Conservation (phyloP, 2,797 vertebrate species). For the Pipistrellus nathusii region DNA sequence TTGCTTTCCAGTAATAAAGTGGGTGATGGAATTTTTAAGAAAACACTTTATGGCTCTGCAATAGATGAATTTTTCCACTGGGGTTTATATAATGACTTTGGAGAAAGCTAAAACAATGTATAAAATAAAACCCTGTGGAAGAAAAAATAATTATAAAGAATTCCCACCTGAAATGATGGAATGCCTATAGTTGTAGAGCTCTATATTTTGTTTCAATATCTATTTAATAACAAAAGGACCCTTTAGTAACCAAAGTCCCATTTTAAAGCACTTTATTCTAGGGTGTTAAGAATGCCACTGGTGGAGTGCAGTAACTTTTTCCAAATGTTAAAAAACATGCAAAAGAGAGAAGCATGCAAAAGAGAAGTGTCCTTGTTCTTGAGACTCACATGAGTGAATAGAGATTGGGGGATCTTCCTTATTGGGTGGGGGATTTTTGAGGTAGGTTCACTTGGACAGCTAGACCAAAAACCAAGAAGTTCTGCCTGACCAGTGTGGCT, state of each 20-base stretch:
- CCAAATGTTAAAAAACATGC: background rate
- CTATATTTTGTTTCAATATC: constrained; percentile 57
- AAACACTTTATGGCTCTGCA: constrained; percentile 73
- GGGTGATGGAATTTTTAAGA: constrained; percentile 80
- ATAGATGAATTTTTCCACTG: constrained; percentile 72
- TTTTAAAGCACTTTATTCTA: constrained; percentile 19
- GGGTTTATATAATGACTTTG: constrained; percentile 73
- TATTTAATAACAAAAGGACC: constrained; percentile 51
- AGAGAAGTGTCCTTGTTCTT: background rate
- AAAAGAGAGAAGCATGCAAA: background rate
- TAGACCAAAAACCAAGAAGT: background rate
- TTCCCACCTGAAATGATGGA: constrained; percentile 70
- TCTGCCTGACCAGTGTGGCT: too few relatives aligned
- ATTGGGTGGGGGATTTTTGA: background rate
- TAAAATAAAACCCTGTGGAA: constrained; percentile 76
- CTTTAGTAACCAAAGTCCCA: constrained; percentile 48
- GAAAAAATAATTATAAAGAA: constrained; percentile 79
- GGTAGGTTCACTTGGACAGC: background rate
- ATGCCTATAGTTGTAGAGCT: constrained; percentile 44
- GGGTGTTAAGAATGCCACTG: constrained; percentile 30
- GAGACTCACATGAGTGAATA: background rate
- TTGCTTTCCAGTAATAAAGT: constrained; percentile 75
- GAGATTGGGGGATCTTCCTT: background rate
- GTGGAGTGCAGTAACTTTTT: constrained; percentile 28
- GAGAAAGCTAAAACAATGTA: constrained; percentile 78